Evolutionary conservation across 2,113 vertebrate species (phyloP), one percentile per base, ranked within the genome.

Genomic region (Hypanus sabinus): DNA sequence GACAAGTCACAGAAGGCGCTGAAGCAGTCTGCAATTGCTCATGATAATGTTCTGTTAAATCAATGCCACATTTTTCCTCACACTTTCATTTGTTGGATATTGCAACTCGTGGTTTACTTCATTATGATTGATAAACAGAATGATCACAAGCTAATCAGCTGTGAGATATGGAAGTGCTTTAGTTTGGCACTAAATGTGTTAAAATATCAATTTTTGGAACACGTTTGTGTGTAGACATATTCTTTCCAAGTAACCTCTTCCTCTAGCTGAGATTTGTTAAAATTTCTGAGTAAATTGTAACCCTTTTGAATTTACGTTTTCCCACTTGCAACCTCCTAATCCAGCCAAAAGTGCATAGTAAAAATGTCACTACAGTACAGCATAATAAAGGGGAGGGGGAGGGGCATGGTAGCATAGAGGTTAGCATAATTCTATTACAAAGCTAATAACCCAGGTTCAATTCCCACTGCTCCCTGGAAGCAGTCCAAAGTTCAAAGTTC

Each of bases 91-190:
- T 90, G 85, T 90, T 90, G 30, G 60, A 68, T 33, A 90, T 90
- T 68, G 65, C 85, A 33, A 16, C 60, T 65, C 18, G 20, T 33
- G 85, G 60, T 65, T 68, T 90, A 30, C 85, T 90, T 90, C 85
- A 65, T 90, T 90, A 68, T 60, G 65, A 65, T 90, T 60, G 65
- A 90, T 90, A 90, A 90, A 65, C 33, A 90, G 85, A 65, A 90
- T 90, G 20, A 65, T 60, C 85, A 8, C 30, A 65, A 88, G 83
- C 57, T 88, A 88, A 88, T 88, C 83, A n/a, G 83, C 27, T 27
- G 16, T 88, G 83, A 88, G 60, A 88, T 62, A 88, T 88, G 83
- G 57, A 88, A 88, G 60, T 88, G 83, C 57, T 88, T 88, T n/a
- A n/a, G 83, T 85, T 60, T 85, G 46, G 81, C 46, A 3, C 57